Base-by-base conservation (phyloP, 2,797 vertebrate species). In the Hozukius guyotensis region DNA sequence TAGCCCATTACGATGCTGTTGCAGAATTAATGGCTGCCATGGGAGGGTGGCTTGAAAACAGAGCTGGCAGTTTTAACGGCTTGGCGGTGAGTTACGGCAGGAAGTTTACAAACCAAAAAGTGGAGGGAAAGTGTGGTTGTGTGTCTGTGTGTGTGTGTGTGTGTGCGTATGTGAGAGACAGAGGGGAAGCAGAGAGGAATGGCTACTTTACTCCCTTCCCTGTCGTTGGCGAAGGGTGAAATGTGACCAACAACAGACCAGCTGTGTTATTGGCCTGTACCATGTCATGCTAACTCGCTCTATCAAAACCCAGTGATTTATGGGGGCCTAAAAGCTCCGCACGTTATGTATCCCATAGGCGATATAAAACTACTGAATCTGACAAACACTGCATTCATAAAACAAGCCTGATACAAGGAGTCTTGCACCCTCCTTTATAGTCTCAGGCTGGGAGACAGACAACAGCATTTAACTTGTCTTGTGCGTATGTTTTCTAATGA, bases 1-100 rank as follows among this genome's bases (percentile, higher is more conserved):
- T 97, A 97, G 97, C 96, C 97, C 96, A 96, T 96, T 97, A 96
- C 87, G 94, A 96, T 95, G 94, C 96, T 95, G 94, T 93, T 93
- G 92, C 95, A 94, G 96, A 96, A 96, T 97, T 97, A 97, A 97
- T 96, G 95, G 96, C 96, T 96, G 94, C 96, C 96, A 93, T 90
- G 95, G 95, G 96, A 97, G 96, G 95, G 92, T 83, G 94, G 94
- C 95, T 97, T 95, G 89, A 94, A 95, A 96, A 95, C 90, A 84
- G 93, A 95, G 93, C 96, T 96, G 95, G 95, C 96, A 95, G 94
- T 93, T 97, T 97, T 97, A 97, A 96, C 96, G 94, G 95, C 94
- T 96, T 84, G 86, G 78, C 86, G 88, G 90, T 96, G 96, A 97
- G 94, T 96, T 97, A 96, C 94, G 87, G 95, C 95, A 93, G 96